phyloP scores from a whole-genome alignment of 2,888 invertebrate species.

The Ectemnius cavifrons region DNA sequence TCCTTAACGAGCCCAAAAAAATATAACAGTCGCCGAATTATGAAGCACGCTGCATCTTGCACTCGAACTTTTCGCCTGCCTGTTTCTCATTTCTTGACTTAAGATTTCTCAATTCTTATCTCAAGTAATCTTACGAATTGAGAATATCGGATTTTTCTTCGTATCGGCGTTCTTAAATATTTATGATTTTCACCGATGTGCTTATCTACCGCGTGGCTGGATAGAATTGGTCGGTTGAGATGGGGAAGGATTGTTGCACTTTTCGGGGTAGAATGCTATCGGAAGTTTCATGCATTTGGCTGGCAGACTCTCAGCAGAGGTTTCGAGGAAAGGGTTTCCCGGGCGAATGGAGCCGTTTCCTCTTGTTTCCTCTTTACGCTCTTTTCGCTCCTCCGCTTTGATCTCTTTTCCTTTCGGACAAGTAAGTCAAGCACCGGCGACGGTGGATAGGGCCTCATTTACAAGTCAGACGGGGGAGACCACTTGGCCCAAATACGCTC shows the following conservation, averaged over 20 bases:
- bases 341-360: slow-evolving; percentile 26
- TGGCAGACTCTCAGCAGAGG: background rate
- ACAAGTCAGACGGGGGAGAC: slow-evolving; percentile 52
- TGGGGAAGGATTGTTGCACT: too few relatives aligned
- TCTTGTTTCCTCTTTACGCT: slow-evolving; percentile 39
- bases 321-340: slow-evolving; percentile 39
- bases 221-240: too few relatives aligned
- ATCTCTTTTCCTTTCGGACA: slow-evolving; percentile 50
- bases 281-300: slow-evolving; percentile 10
- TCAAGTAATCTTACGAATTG: background rate
- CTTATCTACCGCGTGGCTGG: too few relatives aligned
- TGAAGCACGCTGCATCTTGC: slow-evolving; percentile 6
- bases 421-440: slow-evolving; percentile 59
- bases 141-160: too few relatives aligned
- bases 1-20: slow-evolving; percentile 25
- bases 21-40: slow-evolving; percentile 21
- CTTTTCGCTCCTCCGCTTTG: slow-evolving; percentile 41
- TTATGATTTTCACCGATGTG: too few relatives aligned
- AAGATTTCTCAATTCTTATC: background rate
- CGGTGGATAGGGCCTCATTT: slow-evolving; percentile 56
- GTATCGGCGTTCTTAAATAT: too few relatives aligned
- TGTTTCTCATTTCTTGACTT: background rate
- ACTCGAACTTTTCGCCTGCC: slow-evolving; percentile 1
- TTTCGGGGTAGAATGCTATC: background rate
- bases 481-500: slow-evolving; percentile 59